A percentile compares a stretch with the other conserved stretches of the same genome.
phyloP scores from a whole-genome alignment of 2,113 vertebrate genomes.

The Marmota monax region DNA sequence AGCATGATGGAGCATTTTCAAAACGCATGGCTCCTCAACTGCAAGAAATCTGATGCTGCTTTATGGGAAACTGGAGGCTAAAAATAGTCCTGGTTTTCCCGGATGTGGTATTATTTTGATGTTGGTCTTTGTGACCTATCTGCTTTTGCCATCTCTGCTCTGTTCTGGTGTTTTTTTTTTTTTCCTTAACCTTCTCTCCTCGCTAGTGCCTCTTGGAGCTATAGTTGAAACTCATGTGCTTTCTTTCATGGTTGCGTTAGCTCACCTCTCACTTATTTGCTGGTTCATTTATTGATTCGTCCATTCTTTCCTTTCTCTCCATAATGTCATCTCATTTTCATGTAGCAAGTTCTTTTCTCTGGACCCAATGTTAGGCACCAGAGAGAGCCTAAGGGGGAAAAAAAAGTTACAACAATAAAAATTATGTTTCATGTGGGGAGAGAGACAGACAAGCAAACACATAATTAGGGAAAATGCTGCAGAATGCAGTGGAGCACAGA shows the following conservation, averaged over 20 bases:
- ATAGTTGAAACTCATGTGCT: background rate
- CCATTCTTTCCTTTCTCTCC: conserved; percentile 16
- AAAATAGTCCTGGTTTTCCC: conserved; percentile 56
- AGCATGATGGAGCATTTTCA: background rate
- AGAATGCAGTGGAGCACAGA: background rate
- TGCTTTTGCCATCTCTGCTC: conserved; percentile 47
- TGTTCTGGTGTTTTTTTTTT: background rate
- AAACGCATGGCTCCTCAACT: background rate
- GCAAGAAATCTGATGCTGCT: conserved; percentile 57
- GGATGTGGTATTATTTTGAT: conserved; percentile 62
- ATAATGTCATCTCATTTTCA: background rate
- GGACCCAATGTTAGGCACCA: background rate
- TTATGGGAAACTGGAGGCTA: conserved; percentile 59
- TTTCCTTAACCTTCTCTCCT: background rate
- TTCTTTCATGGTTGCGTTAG: background rate
- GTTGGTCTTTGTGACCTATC: conserved; percentile 53
- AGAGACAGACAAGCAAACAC: background rate
- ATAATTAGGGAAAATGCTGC: background rate
- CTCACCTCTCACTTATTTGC: background rate
- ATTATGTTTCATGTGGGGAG: background rate
- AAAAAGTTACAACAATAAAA: background rate
- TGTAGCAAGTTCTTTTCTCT: background rate
- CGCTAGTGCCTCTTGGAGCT: background rate
- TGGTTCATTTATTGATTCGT: background rate
- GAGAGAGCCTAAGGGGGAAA: background rate